A percentile compares a stretch with the other conserved stretches of the same genome.
Conservation (phyloP, 2,888 invertebrate species). For the Nomada lathburiana region DNA sequence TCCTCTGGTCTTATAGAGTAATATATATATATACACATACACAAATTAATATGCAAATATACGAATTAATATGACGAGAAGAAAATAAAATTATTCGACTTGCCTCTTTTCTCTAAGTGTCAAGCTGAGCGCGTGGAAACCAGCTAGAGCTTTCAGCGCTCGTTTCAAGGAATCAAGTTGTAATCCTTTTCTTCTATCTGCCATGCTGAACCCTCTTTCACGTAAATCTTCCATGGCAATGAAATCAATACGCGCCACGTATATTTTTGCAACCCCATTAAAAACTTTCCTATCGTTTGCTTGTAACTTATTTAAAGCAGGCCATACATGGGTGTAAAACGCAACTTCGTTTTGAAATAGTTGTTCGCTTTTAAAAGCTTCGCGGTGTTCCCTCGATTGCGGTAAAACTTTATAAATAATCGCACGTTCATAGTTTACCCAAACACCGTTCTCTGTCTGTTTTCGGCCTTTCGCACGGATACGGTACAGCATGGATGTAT, state of each 20-base stretch:
- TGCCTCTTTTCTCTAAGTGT: slow-evolving; percentile 82
- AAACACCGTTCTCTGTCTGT: slow-evolving; percentile 81
- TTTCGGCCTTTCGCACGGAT: slow-evolving; percentile 87
- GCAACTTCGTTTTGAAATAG: slow-evolving; percentile 90
- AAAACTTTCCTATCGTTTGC: slow-evolving; percentile 73
- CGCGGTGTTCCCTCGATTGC: slow-evolving; percentile 87
- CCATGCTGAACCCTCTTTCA: slow-evolving; percentile 83
- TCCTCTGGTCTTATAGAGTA: slow-evolving; percentile 77
- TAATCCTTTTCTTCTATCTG: slow-evolving; percentile 83
- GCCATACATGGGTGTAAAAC: slow-evolving; percentile 90
- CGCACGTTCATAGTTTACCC: slow-evolving; percentile 87
- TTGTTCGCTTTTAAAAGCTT: slow-evolving; percentile 89
- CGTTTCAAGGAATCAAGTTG: slow-evolving; percentile 80
- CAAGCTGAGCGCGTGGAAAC: slow-evolving; percentile 85
- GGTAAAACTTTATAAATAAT: slow-evolving; percentile 91
- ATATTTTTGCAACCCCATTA: slow-evolving; percentile 79
- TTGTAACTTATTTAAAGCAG: slow-evolving; percentile 88
- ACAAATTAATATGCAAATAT: background rate
- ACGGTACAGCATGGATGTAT: slow-evolving; percentile 90
- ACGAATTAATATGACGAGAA: background rate
- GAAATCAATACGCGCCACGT: slow-evolving; percentile 82
- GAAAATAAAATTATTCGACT: slow-evolving; percentile 22
- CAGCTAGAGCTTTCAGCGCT: slow-evolving; percentile 84
- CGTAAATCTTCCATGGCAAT: slow-evolving; percentile 85
- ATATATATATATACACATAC: background rate